Conservation (phyloP, 1,140 invertebrate genomes). For the Amphibalanus amphitrite region DNA sequence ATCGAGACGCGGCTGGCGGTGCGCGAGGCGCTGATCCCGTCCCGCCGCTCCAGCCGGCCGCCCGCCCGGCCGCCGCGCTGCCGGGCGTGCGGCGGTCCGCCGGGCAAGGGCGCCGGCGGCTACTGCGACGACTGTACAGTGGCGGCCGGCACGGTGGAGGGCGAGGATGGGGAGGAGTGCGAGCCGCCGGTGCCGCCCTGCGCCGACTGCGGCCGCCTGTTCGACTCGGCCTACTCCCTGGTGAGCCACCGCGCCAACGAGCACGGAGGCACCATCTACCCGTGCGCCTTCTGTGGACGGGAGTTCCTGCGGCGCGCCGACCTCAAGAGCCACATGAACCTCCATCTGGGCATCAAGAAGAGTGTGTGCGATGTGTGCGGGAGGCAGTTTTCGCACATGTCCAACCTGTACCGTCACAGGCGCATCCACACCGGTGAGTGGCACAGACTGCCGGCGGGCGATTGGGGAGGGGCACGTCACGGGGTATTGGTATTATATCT, state of each 20-base stretch:
- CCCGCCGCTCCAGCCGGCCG: conserved; percentile 9
- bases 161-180: background rate
- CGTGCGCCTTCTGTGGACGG: conserved; percentile 18
- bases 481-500: background rate
- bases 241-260: conserved; percentile 10
- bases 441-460: background rate
- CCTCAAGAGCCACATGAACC: conserved; percentile 30
- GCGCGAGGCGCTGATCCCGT: conserved; percentile 15
- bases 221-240: conserved; percentile 9
- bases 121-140: background rate
- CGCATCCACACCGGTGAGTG: conserved; percentile 27
- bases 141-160: no score
- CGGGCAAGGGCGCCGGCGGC: conserved; percentile 2
- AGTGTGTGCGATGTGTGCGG: conserved; percentile 31
- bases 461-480: no score
- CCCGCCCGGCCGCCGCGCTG: conserved; percentile 20
- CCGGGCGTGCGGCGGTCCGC: conserved; percentile 10
- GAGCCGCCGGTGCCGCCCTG: conserved; percentile 7
- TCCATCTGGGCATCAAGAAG: conserved; percentile 29
- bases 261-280: conserved; percentile 10
- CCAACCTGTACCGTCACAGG: conserved; percentile 31
- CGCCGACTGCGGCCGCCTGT: conserved; percentile 11
- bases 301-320: conserved; percentile 22
- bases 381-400: conserved; percentile 30
- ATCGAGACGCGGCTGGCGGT: conserved; percentile 15